A percentile compares a stretch with the other conserved stretches of the same genome.
Conservation (phyloP, 1,140 invertebrate genomes). For the Bicyclus anynana region DNA sequence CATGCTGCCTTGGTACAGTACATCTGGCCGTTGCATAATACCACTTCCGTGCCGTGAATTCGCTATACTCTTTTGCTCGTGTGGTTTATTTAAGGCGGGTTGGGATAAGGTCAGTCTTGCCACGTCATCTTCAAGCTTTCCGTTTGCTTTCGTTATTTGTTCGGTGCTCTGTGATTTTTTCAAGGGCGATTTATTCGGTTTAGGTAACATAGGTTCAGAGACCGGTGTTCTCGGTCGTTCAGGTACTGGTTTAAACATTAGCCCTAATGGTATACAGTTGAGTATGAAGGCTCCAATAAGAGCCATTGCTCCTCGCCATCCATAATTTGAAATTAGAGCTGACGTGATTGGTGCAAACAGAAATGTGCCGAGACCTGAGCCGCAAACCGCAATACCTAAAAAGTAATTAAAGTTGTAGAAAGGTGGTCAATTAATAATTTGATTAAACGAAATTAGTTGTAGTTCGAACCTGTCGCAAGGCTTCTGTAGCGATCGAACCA, state of each 20-base stretch:
- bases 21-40: slow-evolving; percentile 90
- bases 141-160: slow-evolving; percentile 64
- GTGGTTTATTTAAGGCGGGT: slow-evolving; percentile 77
- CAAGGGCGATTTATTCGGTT: slow-evolving; percentile 60
- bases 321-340: slow-evolving; percentile 79
- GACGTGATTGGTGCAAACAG: slow-evolving; percentile 89
- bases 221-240: slow-evolving; percentile 61
- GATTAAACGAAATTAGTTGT: not conserved
- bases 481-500: slow-evolving; percentile 96
- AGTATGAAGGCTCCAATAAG: slow-evolving; percentile 90
- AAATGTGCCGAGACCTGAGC: slow-evolving; percentile 93
- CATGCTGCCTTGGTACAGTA: slow-evolving; percentile 91
- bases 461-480: slow-evolving; percentile 83
- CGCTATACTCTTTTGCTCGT: slow-evolving; percentile 47
- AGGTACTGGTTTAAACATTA: slow-evolving; percentile 84
- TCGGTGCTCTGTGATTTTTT: slow-evolving; percentile 78
- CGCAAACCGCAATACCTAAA: slow-evolving; percentile 92
- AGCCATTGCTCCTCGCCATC: slow-evolving; percentile 86
- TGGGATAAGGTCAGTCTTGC: slow-evolving; percentile 81
- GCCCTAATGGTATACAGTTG: slow-evolving; percentile 90
- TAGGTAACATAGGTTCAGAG: slow-evolving; percentile 61
- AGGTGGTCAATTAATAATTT: not conserved
- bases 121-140: slow-evolving; percentile 66
- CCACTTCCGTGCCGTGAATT: slow-evolving; percentile 79
- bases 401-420: slow-evolving; percentile 9